Evolutionary conservation across 2,113 vertebrate genomes (phyloP), one percentile per base, ranked within the genome.

Genomic region (Siniperca knerii): DNA sequence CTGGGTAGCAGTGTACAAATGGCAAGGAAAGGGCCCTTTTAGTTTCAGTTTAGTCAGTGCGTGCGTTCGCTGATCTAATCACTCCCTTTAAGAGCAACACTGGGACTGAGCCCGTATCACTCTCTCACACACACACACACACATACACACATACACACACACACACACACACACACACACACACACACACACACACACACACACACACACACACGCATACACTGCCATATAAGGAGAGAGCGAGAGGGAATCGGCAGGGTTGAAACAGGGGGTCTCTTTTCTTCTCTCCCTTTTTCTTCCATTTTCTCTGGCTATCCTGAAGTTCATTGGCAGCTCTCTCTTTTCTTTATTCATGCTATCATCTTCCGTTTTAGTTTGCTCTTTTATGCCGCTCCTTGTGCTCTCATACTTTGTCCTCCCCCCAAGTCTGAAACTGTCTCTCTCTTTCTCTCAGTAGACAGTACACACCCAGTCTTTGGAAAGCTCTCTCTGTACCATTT

Each of bases 141-240:
- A 77, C 66, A 80, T 66, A 79, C 69, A 83, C 75, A 77, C 66
- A 80, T 66, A 79, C 81, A 81, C 73, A 86, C 79, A 87, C 77
- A 77, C 70, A 84, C 82, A 79, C 29, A 82, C 58, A 70, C 72
- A 44, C 65, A 76, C 60, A 84, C 88, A 75, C 60, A 77, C 69
- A 79, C 52, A 50, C 75, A 61, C 85, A 75, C 21, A 79, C 71
- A 84, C 83, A 76, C 66, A 87, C 11, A 46, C 44, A 46, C 44
- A 10, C 44, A 46, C n/a, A 81, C 21, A 81, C 74, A 84, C 83
- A 77, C 66, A 87, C 8, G 67, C 81, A 91, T 29, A 85, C 83
- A 83, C 87, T 88, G 77, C 94, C 92, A 90, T 95, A 94, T 90
- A 94, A 94, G 94, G 94, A 93, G 92, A 92, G 92, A 93, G 92